Evolutionary conservation across 2,888 invertebrate genomes (phyloP), one percentile per base, ranked within the genome.

Genomic region (Disparrhopalites patrizii): DNA sequence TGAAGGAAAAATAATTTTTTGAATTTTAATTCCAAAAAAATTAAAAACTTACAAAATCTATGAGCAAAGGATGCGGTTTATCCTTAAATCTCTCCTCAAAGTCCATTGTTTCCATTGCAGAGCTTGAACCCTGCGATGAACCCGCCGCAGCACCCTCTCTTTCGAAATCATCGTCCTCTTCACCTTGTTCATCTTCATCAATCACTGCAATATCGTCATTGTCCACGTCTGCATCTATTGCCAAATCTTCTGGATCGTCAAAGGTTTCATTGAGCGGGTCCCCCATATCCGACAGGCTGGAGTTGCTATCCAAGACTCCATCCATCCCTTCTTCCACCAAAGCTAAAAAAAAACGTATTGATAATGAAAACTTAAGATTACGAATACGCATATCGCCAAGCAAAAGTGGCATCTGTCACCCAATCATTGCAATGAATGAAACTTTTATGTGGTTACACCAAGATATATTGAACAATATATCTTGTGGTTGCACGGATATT

Each of bases 1-100:
- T n/a, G n/a, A n/a, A n/a, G n/a, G n/a, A n/a, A n/a, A n/a, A n/a
- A n/a, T n/a, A n/a, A n/a, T n/a, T n/a, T n/a, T n/a, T n/a, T n/a
- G n/a, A 54, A 20, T 4, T 54, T 23, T 51, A 18, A 51, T 51
- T 8, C 8, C 47, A 47, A 47, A 47, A 47, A n/a, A 47, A 10
- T 15, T 13, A 27, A 27, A 28, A 2, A 28, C 60, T 31, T 30
- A 60, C 60, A 1, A 50, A 23, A 10, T 47, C 50, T 23, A 60
- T 60, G 23, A 43, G 43, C 27, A 60, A 60, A 27, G 60, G 60
- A 60, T 60, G 60, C 2, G 60, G 60, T n/a, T 50, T 47, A 20
- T 50, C 30, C 43, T 28, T 58, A 40, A 57, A 57, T 40, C 43
- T 27, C 2, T 33, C 28, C n/a, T 60, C 60, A 60, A 43, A 50